Evolutionary conservation across 2,888 invertebrate genomes (phyloP).

Genomic region (Electrophaes corylata): DNA sequence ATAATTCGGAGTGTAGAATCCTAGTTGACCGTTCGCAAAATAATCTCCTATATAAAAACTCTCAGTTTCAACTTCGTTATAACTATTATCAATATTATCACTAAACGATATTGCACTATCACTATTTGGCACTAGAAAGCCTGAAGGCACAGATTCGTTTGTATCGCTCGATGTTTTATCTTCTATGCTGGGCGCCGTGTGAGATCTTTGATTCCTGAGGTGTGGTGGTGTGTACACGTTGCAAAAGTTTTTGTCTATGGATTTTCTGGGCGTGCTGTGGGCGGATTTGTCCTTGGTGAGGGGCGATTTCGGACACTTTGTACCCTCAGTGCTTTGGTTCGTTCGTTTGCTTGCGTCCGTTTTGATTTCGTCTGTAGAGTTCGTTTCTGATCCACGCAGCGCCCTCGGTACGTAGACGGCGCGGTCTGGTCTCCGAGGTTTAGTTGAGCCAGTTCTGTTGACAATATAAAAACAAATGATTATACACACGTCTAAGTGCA

Average conservation of each 20-base stretch:
- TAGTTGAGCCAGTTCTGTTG: conserved; percentile 68
- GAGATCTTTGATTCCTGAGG: conserved; percentile 72
- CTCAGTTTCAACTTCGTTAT: conserved; percentile 70
- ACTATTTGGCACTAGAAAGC: conserved; percentile 81
- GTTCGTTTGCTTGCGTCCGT: conserved; percentile 52
- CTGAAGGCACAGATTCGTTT: conserved; percentile 72
- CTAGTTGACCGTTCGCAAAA: conserved; percentile 77
- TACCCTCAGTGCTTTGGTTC: conserved; percentile 53
- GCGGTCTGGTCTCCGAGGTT: conserved; percentile 88
- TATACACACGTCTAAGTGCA: not conserved
- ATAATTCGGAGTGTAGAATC: conserved; percentile 71
- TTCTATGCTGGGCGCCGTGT: conserved; percentile 63
- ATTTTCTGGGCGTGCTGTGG: conserved; percentile 69
- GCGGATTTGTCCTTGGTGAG: conserved; percentile 65
- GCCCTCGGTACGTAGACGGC: conserved; percentile 92
- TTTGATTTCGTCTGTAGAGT: conserved; percentile 50
- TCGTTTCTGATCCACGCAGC: conserved; percentile 74
- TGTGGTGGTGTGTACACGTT: conserved; percentile 82
- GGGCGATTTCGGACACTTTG: conserved; percentile 72
- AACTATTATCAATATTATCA: conserved; percentile 79
- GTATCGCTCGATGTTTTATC: conserved; percentile 57
- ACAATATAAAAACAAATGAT: conserved; percentile 36
- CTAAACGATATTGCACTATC: conserved; percentile 80
- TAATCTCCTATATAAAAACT: conserved; percentile 83
- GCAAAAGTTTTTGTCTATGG: conserved; percentile 74